Base-by-base conservation (phyloP, 2,888 invertebrate species). In the Caenorhabditis drosophilae region DNA sequence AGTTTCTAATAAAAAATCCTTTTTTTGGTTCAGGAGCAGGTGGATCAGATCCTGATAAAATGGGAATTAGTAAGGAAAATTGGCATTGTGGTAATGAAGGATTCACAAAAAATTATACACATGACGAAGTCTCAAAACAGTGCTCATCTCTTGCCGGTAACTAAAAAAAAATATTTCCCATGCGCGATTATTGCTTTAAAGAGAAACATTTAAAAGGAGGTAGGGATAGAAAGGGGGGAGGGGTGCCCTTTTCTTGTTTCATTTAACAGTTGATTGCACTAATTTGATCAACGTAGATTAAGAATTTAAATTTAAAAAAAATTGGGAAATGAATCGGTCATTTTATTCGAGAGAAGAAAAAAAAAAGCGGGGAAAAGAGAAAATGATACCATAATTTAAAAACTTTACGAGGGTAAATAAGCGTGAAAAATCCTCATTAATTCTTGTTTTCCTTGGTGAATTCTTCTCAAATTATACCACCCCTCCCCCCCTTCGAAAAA, bases 81-180 rank as follows among this genome's bases (percentile, higher is more conserved):
- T 70, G 70, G 70, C 70, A 70, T 50, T 70, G 70, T 49, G 70
- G 70, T 15, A 70, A 64, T 35, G 64, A 70, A 7, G 36, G 35
- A 15, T 22, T 16, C 4, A 51, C 55, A 12, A 18, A 50, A 9
- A 52, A 66, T 23, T 27, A 41, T 15, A 53, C 70, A 6, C 67
- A 58, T 36, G 15, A 60, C 4, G 15, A 36, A 1, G 35, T 54
- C 16, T 23, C 41, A 4, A 38, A 36, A 4, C 34, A 61, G 25
- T 70, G 70, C 20, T 67, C 70, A 15, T 48, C 56, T n/a, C 44
- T 64, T 4, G 55, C 60, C 20, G 67, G 70, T 67, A 23, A 41
- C 41, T 15, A 18, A 36, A 36, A n/a, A 36, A n/a, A 36, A 4
- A 36, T n/a, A 36, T 36, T n/a, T 36, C 36, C n/a, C n/a, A n/a